phyloP scores from a whole-genome alignment of 2,113 vertebrate genomes.

The Semnornis frantzii region DNA sequence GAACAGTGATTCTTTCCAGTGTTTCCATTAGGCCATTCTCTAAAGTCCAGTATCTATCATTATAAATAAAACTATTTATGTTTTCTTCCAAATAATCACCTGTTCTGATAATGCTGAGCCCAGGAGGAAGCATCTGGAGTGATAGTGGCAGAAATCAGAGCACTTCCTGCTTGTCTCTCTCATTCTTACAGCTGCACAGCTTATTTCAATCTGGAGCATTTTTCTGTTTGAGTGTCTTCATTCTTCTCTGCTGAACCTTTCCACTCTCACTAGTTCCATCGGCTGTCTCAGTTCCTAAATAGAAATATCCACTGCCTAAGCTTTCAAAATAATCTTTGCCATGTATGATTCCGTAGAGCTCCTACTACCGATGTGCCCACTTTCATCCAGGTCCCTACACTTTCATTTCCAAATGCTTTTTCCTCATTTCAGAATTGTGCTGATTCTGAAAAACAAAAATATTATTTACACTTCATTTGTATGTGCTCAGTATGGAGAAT shows the following conservation, averaged over 20 bases:
- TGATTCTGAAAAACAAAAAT: constrained; percentile 23
- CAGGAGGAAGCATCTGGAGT: neutral
- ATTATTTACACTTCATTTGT: constrained; percentile 23
- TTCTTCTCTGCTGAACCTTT: neutral
- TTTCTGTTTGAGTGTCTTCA: neutral
- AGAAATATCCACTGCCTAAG: neutral
- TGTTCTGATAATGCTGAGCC: neutral
- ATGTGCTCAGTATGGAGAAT: neutral
- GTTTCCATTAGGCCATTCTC: neutral
- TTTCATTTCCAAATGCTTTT: neutral
- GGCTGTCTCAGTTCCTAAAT: neutral
- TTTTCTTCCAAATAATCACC: neutral
- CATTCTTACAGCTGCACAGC: neutral
- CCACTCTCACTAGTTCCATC: neutral
- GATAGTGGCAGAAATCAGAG: neutral
- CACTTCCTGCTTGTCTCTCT: rapidly evolving
- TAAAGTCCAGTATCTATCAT: neutral
- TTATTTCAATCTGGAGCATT: neutral
- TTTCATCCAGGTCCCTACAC: neutral
- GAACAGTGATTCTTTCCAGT: neutral
- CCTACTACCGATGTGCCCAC: neutral
- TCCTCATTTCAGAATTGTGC: neutral
- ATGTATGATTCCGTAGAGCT: neutral
- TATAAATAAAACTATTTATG: neutral
- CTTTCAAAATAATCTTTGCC: neutral